phyloP scores from a whole-genome alignment of 2,113 vertebrate genomes.

The Scalopus aquaticus region DNA sequence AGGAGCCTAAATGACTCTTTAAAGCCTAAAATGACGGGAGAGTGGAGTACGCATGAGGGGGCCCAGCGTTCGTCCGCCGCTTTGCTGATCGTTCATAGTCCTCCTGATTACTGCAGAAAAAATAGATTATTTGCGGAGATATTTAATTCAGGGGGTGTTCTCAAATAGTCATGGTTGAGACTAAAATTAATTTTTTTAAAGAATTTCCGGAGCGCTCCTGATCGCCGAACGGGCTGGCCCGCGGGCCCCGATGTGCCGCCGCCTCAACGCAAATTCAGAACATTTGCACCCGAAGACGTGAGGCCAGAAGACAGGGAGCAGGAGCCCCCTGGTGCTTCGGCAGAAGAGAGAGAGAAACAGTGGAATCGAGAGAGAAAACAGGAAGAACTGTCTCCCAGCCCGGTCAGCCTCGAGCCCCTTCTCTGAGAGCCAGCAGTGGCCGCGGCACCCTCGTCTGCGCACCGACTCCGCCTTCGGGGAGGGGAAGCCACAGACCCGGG shows the following conservation, averaged over 20 bases:
- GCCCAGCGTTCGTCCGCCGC: neutral
- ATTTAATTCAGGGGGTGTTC: neutral
- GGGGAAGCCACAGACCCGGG: too few relatives aligned
- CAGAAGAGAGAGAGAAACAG: neutral
- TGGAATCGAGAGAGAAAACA: neutral
- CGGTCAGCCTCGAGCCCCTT: neutral
- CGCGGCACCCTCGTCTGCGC: too few relatives aligned
- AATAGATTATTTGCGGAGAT: neutral
- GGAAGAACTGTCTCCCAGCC: neutral
- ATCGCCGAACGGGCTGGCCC: too few relatives aligned
- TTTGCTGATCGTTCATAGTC: neutral
- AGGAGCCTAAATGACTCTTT: neutral
- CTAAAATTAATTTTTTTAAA: neutral
- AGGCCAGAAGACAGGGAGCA: neutral
- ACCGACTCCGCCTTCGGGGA: too few relatives aligned
- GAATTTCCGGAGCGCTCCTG: neutral
- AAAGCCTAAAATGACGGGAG: neutral
- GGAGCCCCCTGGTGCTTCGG: neutral
- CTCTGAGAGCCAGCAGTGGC: too few relatives aligned
- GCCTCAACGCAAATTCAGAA: neutral
- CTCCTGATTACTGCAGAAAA: neutral
- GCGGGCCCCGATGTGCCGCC: too few relatives aligned
- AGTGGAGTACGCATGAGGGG: neutral
- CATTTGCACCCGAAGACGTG: neutral
- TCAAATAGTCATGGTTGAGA: neutral